These are phyloP conservation scores for Lepilemur ruficaudatus DNA, from an alignment of 2,797 vertebrate genomes.

Conservation along the genomic window DNA sequence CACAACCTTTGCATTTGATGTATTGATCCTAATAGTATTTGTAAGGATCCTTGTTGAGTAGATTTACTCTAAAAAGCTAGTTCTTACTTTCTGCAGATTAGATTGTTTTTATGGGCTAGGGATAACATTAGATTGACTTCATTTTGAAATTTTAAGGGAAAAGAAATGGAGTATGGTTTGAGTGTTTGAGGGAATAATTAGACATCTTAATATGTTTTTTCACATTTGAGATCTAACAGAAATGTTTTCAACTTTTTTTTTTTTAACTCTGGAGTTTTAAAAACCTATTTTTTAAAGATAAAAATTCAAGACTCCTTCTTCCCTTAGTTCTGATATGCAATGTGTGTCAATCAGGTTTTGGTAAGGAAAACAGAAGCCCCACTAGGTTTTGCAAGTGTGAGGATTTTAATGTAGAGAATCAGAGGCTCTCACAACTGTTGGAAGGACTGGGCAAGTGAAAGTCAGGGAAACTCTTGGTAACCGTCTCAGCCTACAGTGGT, in stretches of 20 bases:
- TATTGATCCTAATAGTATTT: not conserved
- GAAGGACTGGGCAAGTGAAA: not conserved
- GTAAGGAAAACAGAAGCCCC: not conserved
- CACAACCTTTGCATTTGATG: not conserved
- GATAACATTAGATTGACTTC: conserved; percentile 28
- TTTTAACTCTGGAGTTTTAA: not conserved
- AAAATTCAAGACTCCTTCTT: not conserved
- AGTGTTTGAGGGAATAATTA: not conserved
- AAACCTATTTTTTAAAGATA: not conserved
- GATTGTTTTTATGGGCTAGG: not conserved
- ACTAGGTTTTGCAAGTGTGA: not conserved
- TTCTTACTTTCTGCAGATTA: not conserved
- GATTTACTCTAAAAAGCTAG: not conserved
- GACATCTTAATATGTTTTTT: not conserved
- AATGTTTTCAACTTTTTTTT: not conserved
- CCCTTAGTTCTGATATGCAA: not conserved
- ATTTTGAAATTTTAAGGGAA: conserved; percentile 32
- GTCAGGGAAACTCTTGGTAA: not conserved
- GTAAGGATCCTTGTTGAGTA: not conserved
- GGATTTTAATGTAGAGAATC: not conserved
- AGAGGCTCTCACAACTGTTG: not conserved
- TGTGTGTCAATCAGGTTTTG: not conserved
- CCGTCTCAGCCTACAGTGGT: not conserved
- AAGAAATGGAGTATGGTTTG: not conserved
- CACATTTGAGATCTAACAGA: not conserved